Evolutionary conservation across 2,888 invertebrate species (phyloP).

Genomic region (Mimas tiliae): DNA sequence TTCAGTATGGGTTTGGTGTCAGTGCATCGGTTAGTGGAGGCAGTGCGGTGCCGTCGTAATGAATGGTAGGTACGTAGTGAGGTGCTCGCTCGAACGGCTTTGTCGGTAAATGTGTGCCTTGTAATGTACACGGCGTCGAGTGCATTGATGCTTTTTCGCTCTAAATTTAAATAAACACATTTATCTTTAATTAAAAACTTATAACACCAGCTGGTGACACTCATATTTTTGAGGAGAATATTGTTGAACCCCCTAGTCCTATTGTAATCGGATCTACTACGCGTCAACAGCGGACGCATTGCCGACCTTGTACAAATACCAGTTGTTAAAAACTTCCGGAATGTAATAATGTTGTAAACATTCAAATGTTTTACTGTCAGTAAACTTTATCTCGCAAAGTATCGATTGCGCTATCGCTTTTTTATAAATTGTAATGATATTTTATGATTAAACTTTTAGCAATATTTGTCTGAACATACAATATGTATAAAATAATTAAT

Average conservation of each 20-base stretch:
- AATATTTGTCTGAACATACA: background rate
- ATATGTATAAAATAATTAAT: background rate
- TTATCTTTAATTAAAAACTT: background rate
- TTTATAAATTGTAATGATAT: background rate
- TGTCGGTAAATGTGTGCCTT: constrained; percentile 79
- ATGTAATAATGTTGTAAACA: constrained; percentile 24
- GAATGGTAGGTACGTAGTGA: constrained; percentile 76
- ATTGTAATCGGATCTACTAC: background rate
- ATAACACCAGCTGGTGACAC: background rate
- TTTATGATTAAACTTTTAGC: background rate
- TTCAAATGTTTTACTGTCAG: constrained; percentile 20
- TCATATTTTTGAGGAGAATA: background rate
- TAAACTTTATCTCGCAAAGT: background rate
- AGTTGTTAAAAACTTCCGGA: constrained; percentile 24
- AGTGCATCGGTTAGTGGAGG: constrained; percentile 66
- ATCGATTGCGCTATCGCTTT: background rate
- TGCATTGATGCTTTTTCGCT: constrained; percentile 62
- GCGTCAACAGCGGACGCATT: constrained; percentile 18
- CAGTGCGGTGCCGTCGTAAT: constrained; percentile 71
- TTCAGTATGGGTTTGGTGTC: constrained; percentile 41
- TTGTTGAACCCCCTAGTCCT: background rate
- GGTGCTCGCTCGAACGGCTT: constrained; percentile 74
- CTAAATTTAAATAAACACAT: constrained; percentile 36
- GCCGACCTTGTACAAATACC: constrained; percentile 20
- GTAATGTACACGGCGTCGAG: constrained; percentile 61